Percentiles rank a stretch among this genome's conserved stretches.
Conservation (phyloP, 2,113 vertebrate genomes). For the Nanorana parkeri region DNA sequence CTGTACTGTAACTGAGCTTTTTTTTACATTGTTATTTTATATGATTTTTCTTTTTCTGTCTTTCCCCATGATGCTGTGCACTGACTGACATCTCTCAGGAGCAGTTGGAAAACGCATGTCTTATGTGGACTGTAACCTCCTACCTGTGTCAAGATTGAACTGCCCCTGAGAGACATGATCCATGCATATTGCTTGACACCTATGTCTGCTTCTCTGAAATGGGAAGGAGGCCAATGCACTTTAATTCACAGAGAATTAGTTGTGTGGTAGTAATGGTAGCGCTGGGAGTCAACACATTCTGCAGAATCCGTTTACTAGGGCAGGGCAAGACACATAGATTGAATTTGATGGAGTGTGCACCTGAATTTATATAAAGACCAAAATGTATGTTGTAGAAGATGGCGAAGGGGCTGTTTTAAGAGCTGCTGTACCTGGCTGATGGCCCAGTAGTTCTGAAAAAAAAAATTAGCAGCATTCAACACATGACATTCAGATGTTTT, state of each 20-base stretch:
- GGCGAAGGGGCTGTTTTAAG: too few species aligned
- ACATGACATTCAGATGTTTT: too few species aligned
- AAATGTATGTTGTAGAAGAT: too few species aligned
- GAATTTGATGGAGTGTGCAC: too few species aligned
- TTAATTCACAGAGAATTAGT: not conserved
- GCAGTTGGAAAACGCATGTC: slow-evolving; percentile 13
- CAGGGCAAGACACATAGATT: not conserved
- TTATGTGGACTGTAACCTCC: not conserved
- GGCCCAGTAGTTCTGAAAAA: too few species aligned
- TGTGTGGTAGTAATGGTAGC: not conserved
- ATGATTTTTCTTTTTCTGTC: not conserved
- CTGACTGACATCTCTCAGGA: not conserved
- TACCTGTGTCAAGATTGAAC: slow-evolving; percentile 20
- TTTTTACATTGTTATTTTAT: not conserved
- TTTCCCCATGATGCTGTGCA: not conserved
- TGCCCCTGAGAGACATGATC: slow-evolving; percentile 16
- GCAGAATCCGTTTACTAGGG: slow-evolving; percentile 14
- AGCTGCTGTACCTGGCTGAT: too few species aligned
- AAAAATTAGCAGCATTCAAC: too few species aligned
- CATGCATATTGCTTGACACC: slow-evolving; percentile 31
- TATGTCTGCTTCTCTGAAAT: slow-evolving; percentile 2
- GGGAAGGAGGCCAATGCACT: not conserved
- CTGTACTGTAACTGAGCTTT: not conserved
- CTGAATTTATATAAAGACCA: too few species aligned
- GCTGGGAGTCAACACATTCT: slow-evolving; percentile 1